These are phyloP conservation scores for Okamejei kenojei DNA, from an alignment of 2,797 vertebrate species.

Conservation along the genomic window DNA sequence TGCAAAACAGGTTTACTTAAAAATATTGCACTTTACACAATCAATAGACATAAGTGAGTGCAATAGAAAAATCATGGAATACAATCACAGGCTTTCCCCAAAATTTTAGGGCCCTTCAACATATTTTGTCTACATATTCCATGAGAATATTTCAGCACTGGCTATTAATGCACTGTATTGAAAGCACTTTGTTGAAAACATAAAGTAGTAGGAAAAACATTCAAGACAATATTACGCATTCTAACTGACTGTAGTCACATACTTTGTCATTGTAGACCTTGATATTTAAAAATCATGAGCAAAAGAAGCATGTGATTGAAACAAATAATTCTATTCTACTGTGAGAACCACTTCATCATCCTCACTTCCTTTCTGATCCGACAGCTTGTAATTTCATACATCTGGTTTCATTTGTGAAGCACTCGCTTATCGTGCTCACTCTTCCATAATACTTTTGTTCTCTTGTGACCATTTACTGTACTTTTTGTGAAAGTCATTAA, in stretches of 20 bases:
- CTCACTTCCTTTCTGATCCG: conserved; percentile 76
- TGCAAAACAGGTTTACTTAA: not conserved
- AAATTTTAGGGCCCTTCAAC: not conserved
- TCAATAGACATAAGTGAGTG: not conserved
- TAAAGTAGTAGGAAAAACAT: not conserved
- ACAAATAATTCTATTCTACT: conserved; percentile 83
- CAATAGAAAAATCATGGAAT: not conserved
- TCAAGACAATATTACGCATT: not conserved
- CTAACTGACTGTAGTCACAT: not conserved
- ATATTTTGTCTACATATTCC: not conserved
- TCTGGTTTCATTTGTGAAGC: conserved; percentile 93
- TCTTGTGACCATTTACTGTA: conserved; percentile 55
- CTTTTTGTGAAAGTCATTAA: conserved; percentile 44
- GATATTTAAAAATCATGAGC: conserved; percentile 48
- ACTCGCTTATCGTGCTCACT: conserved; percentile 72
- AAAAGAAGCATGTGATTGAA: conserved; percentile 65
- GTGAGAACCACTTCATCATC: conserved; percentile 84
- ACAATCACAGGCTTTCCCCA: not conserved
- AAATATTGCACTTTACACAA: not conserved
- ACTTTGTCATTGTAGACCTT: not conserved
- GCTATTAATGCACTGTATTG: not conserved
- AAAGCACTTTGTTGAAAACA: not conserved
- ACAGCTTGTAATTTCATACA: conserved; percentile 94
- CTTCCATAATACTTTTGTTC: conserved; percentile 55
- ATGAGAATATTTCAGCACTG: not conserved